phyloP scores from a whole-genome alignment of 2,113 vertebrate species.

The Lepidothrix coronata region DNA sequence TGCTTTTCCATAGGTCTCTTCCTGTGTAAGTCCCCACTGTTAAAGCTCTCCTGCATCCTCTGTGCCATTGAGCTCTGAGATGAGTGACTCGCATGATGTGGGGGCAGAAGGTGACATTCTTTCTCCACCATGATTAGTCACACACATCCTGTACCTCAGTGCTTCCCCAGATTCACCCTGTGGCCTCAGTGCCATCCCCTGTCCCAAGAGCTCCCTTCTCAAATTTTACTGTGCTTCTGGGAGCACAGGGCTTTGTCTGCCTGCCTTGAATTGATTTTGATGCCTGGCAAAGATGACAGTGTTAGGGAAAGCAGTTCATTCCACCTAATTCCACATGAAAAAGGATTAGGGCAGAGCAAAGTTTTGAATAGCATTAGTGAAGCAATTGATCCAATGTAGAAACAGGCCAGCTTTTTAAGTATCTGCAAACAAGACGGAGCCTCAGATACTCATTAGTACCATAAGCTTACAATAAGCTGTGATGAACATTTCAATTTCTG shows the following conservation, averaged over 20 bases:
- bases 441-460: constrained; percentile 7
- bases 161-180: background rate
- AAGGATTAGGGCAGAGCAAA: background rate
- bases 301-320: background rate
- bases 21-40: background rate
- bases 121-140: background rate
- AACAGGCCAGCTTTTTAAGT: background rate
- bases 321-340: background rate
- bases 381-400: background rate
- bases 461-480: background rate
- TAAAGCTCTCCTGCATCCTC: background rate
- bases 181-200: background rate
- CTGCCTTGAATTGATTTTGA: background rate
- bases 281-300: background rate
- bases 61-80: background rate
- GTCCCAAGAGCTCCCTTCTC: background rate
- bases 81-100: background rate
- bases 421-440: background rate
- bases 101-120: background rate
- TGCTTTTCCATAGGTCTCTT: background rate
- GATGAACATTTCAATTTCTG: background rate
- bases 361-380: background rate
- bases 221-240: background rate
- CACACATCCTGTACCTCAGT: background rate
- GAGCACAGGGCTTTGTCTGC: background rate